These are phyloP conservation scores for Chaenogobius annularis DNA, from an alignment of 2,113 vertebrate genomes.

Conservation along the genomic window DNA sequence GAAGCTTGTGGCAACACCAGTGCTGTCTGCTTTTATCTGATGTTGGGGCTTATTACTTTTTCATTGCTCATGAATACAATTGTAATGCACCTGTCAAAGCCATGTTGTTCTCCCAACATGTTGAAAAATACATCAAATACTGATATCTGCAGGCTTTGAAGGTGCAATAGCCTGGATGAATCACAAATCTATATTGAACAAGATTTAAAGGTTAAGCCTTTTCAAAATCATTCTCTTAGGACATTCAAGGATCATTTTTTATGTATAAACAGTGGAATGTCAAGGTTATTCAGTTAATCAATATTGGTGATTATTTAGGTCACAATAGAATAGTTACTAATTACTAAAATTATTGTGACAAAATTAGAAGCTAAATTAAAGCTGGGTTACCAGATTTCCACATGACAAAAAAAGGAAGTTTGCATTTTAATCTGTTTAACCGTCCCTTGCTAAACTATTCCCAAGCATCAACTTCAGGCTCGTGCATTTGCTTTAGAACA, in stretches of 20 bases:
- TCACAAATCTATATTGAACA: not conserved
- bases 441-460: too few relatives aligned
- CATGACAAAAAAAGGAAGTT: too few relatives aligned
- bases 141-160: not conserved
- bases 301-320: too few relatives aligned
- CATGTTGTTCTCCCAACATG: not conserved
- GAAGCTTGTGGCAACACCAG: not conserved
- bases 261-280: not conserved
- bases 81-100: conserved; percentile 11
- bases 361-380: too few relatives aligned
- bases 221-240: not conserved
- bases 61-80: conserved; percentile 1
- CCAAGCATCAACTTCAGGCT: too few relatives aligned
- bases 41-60: conserved; percentile 1
- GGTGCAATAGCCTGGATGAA: not conserved
- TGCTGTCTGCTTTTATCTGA: conserved; percentile 1
- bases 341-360: too few relatives aligned
- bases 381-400: too few relatives aligned
- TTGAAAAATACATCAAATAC: conserved; percentile 1
- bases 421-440: too few relatives aligned
- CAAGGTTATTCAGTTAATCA: too few relatives aligned
- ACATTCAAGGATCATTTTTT: not conserved
- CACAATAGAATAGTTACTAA: too few relatives aligned
- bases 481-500: too few relatives aligned
- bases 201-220: not conserved